These are phyloP conservation scores for Drosophila eugracilis DNA, from an alignment of 1,140 invertebrate genomes.

Conservation along the genomic window DNA sequence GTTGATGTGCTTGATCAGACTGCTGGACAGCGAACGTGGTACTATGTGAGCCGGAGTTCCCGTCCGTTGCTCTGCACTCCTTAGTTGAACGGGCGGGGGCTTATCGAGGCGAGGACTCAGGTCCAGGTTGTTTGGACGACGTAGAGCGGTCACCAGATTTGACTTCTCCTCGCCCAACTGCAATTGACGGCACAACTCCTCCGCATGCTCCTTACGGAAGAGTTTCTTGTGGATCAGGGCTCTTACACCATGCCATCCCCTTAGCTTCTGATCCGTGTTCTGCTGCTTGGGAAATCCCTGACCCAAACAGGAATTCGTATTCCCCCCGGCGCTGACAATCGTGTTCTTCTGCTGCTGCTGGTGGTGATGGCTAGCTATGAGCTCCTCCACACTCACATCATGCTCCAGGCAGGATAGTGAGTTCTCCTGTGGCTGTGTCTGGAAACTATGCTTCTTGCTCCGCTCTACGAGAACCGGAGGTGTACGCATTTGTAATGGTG, in stretches of 20 bases:
- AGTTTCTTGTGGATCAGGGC: slow-evolving; percentile 83
- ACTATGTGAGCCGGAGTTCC: slow-evolving; percentile 77
- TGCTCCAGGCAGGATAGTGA: slow-evolving; percentile 81
- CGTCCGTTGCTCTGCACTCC: slow-evolving; percentile 71
- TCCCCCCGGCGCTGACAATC: slow-evolving; percentile 18
- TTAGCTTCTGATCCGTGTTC: slow-evolving; percentile 80
- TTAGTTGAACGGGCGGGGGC: slow-evolving; percentile 46
- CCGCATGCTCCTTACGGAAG: slow-evolving; percentile 74
- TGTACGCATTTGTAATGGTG: slow-evolving; percentile 86
- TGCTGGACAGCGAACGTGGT: slow-evolving; percentile 75
- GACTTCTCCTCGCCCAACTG: slow-evolving; percentile 78
- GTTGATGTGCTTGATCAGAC: slow-evolving; percentile 73
- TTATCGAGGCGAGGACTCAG: slow-evolving; percentile 55
- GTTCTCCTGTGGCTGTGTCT: slow-evolving; percentile 68
- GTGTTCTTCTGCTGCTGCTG: slow-evolving; percentile 55
- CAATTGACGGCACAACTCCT: slow-evolving; percentile 62
- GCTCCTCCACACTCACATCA: slow-evolving; percentile 81
- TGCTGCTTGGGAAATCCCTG: slow-evolving; percentile 84
- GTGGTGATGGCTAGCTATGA: slow-evolving; percentile 61
- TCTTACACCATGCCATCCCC: slow-evolving; percentile 81
- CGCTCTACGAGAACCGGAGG: slow-evolving; percentile 90
- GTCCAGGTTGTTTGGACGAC: slow-evolving; percentile 80
- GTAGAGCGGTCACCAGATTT: slow-evolving; percentile 72
- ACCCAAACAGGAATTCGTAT: slow-evolving; percentile 60
- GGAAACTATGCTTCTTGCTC: slow-evolving; percentile 85